Conservation (phyloP, 2,113 vertebrate species). For the Camelus dromedarius region DNA sequence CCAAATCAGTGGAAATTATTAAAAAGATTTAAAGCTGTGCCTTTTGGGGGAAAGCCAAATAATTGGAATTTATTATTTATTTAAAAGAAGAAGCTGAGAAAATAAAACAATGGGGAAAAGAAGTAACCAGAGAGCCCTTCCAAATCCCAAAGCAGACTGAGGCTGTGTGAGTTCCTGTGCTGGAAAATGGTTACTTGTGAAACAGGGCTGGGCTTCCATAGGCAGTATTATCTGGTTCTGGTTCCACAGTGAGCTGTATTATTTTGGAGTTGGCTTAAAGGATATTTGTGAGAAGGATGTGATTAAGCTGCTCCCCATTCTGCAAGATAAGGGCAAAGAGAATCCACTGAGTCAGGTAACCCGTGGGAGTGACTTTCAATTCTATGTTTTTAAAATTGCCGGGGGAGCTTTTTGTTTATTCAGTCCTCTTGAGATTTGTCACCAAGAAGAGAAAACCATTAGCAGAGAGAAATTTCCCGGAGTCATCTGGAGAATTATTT, state of each 20-base stretch:
- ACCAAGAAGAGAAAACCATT: not conserved
- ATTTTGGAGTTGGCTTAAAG: not conserved
- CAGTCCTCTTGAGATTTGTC: not conserved
- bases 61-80: not conserved
- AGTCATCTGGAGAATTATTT: not conserved
- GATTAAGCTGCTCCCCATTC: not conserved
- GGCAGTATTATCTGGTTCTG: not conserved
- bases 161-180: not conserved
- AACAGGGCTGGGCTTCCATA: not conserved
- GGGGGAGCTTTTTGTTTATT: not conserved
- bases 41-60: not conserved
- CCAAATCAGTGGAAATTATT: not conserved
- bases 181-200: not conserved
- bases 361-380: not conserved
- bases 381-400: not conserved
- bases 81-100: not conserved
- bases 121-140: not conserved
- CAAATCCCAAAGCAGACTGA: not conserved
- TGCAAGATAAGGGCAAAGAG: not conserved
- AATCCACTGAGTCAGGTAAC: not conserved
- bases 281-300: not conserved
- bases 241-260: not conserved
- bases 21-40: conserved; percentile 25
- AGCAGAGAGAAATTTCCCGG: not conserved
- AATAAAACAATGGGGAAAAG: not conserved